These are phyloP conservation scores for Oryzias javanicus DNA, from an alignment of 2,113 vertebrate species.

Conservation along the genomic window DNA sequence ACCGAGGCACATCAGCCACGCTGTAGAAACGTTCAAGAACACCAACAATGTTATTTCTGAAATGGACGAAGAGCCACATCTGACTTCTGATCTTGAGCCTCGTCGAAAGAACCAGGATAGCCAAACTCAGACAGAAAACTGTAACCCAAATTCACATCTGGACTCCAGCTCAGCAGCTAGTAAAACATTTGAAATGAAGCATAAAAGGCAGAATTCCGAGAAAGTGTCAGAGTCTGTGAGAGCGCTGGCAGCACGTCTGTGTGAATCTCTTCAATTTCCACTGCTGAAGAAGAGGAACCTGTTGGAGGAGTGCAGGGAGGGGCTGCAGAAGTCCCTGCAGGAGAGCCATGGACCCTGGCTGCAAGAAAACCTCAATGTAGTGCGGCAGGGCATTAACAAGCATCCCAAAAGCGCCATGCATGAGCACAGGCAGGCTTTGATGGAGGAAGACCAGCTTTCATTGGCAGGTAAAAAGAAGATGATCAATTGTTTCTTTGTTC, in stretches of 20 bases:
- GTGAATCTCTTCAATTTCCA: slow-evolving; percentile 58
- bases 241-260: slow-evolving; percentile 65
- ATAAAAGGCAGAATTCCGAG: background rate
- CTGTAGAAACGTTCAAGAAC: slow-evolving; percentile 1
- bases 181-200: slow-evolving; percentile 10
- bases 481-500: no score
- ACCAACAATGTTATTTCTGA: background rate
- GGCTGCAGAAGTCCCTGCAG: slow-evolving; percentile 66
- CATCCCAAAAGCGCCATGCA: background rate
- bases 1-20: slow-evolving; percentile 16
- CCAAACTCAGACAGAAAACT: background rate
- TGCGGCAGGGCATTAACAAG: slow-evolving; percentile 19
- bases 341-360: slow-evolving; percentile 72
- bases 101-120: slow-evolving; percentile 18
- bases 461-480: slow-evolving; percentile 38
- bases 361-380: slow-evolving; percentile 57
- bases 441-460: slow-evolving; percentile 3
- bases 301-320: slow-evolving; percentile 71
- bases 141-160: slow-evolving; percentile 8
- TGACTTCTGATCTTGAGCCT: slow-evolving; percentile 17
- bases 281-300: slow-evolving; percentile 64
- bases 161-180: slow-evolving; percentile 10
- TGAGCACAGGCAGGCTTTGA: background rate
- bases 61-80: slow-evolving; percentile 10
- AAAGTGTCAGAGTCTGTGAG: slow-evolving; percentile 13